A percentile compares a stretch with the other conserved stretches of the same genome.
Evolutionary conservation across 2,888 invertebrate genomes (phyloP).

Genomic region (Leucoptera coffeella): DNA sequence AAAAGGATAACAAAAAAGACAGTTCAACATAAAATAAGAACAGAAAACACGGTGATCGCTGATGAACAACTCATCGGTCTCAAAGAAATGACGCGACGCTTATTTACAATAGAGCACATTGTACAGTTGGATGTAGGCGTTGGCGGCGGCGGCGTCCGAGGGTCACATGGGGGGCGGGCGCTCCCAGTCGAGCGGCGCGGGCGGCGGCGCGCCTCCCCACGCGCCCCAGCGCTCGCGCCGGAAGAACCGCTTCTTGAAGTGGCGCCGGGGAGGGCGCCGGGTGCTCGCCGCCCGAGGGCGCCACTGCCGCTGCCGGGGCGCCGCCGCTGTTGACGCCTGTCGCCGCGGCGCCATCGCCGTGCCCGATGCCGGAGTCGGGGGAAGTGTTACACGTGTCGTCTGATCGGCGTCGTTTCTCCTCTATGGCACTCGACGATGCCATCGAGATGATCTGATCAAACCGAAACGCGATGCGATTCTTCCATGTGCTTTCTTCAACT

Average conservation of each 20-base stretch:
- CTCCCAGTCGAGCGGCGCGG: conserved; percentile 42
- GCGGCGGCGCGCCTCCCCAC: conserved; percentile 34
- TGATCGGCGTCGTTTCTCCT: conserved; percentile 76
- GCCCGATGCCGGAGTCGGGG: conserved; percentile 81
- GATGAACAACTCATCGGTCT: no score
- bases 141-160: no score
- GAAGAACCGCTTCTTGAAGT: conserved; percentile 83
- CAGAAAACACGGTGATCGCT: no score
- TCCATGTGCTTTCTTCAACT: conserved; percentile 84
- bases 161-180: conserved; percentile 46
- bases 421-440: conserved; percentile 87
- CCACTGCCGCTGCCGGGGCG: conserved; percentile 46
- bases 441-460: conserved; percentile 92
- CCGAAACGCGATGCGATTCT: conserved; percentile 86
- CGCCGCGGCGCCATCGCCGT: conserved; percentile 46
- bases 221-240: conserved; percentile 65
- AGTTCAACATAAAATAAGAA: conserved; percentile 11
- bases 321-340: conserved; percentile 9
- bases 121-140: no score
- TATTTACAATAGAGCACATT: conserved; percentile 1
- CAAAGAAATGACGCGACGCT: no score
- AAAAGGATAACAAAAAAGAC: conserved; percentile 20
- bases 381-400: conserved; percentile 81
- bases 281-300: conserved; percentile 36
- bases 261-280: conserved; percentile 35